Evolutionary conservation across 2,113 vertebrate genomes (phyloP).

Genomic region (Corvus cornix): DNA sequence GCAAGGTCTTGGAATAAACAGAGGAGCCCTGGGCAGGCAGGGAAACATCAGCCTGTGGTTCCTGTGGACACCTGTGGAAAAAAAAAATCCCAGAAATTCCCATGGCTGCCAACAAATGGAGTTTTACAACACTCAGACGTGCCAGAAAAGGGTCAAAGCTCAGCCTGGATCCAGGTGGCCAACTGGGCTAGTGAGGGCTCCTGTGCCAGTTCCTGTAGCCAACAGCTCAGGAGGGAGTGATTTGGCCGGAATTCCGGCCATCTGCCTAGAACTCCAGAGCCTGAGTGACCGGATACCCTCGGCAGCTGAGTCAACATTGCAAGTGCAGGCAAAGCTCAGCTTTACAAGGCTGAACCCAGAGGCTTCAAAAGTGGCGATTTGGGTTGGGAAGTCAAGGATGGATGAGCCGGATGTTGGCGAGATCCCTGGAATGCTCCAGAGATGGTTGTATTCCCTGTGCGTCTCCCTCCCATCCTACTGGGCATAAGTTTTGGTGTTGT

Average conservation of each 20-base stretch:
- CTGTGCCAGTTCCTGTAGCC: not conserved
- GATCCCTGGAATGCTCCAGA: not conserved
- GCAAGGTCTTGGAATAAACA: not conserved
- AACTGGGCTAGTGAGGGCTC: not conserved
- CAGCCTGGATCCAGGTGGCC: conserved; percentile 1
- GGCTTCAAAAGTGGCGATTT: not conserved
- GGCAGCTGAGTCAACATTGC: conserved; percentile 36
- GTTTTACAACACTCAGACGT: not conserved
- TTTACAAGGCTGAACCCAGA: not conserved
- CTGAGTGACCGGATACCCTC: not conserved
- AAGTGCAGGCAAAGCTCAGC: not conserved
- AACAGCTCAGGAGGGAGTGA: not conserved
- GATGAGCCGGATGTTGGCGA: not conserved
- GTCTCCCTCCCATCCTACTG: not conserved
- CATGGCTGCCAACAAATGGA: not conserved
- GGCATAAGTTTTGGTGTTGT: rapidly evolving
- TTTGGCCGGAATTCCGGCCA: not conserved
- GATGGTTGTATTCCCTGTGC: rapidly evolving
- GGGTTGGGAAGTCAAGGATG: not conserved
- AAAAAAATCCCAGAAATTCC: not conserved
- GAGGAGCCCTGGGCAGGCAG: not conserved
- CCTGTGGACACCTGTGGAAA: not conserved
- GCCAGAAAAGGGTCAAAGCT: not conserved
- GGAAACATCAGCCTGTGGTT: not conserved
- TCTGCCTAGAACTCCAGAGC: not conserved